phyloP scores from a whole-genome alignment of 2,797 vertebrate species.

The Galaxias olidus region DNA sequence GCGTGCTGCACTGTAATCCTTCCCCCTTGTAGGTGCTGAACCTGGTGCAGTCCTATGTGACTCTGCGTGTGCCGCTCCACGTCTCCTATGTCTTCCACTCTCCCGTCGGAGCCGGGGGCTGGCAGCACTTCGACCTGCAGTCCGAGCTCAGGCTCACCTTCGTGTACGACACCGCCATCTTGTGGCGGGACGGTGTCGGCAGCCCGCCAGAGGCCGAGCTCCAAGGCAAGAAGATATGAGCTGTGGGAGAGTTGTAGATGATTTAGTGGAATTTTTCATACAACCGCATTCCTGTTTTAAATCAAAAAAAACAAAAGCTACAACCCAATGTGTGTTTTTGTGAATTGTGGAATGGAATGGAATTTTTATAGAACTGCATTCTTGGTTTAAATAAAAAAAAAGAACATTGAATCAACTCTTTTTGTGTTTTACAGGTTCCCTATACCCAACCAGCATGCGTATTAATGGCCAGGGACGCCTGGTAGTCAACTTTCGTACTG shows the following conservation, averaged over 20 bases:
- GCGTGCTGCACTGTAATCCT: not conserved
- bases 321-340: no score
- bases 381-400: no score
- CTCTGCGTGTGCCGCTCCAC: constrained; percentile 46
- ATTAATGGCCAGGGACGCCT: constrained; percentile 50
- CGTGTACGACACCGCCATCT: constrained; percentile 58
- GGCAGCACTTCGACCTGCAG: constrained; percentile 61
- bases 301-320: no score
- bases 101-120: constrained; percentile 37
- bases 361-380: no score
- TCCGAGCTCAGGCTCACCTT: constrained; percentile 60
- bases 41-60: constrained; percentile 56
- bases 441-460: constrained; percentile 55
- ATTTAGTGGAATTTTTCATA: no score
- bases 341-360: no score
- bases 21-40: constrained; percentile 50
- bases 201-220: constrained; percentile 57
- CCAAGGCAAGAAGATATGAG: constrained; percentile 27
- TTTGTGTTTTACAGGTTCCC: constrained; percentile 39
- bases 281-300: no score
- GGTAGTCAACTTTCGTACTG: constrained; percentile 52
- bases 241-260: no score
- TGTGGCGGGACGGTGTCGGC: constrained; percentile 59
- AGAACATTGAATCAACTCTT: no score
- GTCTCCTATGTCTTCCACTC: constrained; percentile 60